Percentiles rank a stretch among this genome's conserved stretches.
Evolutionary conservation across 2,797 vertebrate species (phyloP).

Genomic region (Argya squamiceps): DNA sequence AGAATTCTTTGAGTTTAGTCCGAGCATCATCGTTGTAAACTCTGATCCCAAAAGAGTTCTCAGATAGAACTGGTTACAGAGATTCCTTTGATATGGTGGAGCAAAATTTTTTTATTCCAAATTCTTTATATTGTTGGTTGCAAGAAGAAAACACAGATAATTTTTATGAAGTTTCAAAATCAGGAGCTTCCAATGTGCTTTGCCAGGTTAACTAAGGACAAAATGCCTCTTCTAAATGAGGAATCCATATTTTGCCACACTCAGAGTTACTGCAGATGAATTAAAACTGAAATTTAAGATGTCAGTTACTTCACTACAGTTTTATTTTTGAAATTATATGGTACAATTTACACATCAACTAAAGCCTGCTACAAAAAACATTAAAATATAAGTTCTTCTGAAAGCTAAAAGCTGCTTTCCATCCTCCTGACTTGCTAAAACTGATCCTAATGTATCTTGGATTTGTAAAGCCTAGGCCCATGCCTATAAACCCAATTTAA

Average conservation of each 20-base stretch:
- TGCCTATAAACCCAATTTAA: background rate
- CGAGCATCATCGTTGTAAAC: background rate
- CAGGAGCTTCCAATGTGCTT: background rate
- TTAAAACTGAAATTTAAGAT: background rate
- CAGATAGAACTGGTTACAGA: background rate
- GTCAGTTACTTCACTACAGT: background rate
- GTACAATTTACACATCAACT: background rate
- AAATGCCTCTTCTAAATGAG: background rate
- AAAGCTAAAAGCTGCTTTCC: background rate
- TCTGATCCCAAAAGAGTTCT: background rate
- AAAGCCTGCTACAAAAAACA: background rate
- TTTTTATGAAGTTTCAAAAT: background rate
- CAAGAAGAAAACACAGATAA: background rate
- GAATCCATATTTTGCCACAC: background rate
- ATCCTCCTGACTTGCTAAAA: background rate
- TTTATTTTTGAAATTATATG: background rate
- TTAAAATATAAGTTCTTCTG: background rate
- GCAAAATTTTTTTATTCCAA: background rate
- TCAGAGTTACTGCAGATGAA: background rate
- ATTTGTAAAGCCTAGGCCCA: background rate
- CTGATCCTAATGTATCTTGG: background rate
- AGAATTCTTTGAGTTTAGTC: slow-evolving; percentile 45
- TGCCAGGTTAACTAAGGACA: background rate
- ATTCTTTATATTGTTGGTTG: background rate
- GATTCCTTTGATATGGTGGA: background rate